phyloP scores from a whole-genome alignment of 2,797 vertebrate species.

The Rhabdophis nuchalis region DNA sequence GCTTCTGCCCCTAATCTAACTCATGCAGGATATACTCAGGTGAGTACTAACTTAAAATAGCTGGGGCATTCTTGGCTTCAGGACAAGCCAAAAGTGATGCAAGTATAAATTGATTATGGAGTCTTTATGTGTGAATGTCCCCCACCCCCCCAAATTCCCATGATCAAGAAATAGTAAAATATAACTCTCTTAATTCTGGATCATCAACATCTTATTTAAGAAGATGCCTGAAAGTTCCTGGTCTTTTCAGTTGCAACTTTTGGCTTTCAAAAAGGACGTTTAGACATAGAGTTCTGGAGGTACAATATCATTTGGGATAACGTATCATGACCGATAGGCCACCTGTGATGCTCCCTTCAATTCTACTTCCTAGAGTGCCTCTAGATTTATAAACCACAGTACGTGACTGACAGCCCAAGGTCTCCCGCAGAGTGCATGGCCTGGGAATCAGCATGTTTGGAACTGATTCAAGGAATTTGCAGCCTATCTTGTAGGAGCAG shows the following conservation, averaged over 20 bases:
- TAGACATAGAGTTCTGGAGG: not conserved
- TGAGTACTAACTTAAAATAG: not conserved
- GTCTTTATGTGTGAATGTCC: not conserved
- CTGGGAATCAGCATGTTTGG: constrained; percentile 57
- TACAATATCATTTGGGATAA: not conserved
- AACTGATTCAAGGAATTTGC: constrained; percentile 70
- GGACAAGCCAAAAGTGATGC: not conserved
- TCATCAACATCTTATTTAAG: not conserved
- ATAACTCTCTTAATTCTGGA: not conserved
- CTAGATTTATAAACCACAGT: constrained; percentile 37
- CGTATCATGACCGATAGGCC: constrained; percentile 42
- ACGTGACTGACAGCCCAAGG: constrained; percentile 53
- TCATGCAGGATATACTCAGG: not conserved
- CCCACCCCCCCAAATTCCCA: too few relatives aligned
- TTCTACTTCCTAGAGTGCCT: not conserved
- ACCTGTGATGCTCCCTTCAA: constrained; percentile 25
- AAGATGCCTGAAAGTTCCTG: not conserved
- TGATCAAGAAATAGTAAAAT: not conserved
- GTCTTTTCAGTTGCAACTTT: not conserved
- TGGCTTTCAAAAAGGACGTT: not conserved
- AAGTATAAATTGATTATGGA: not conserved
- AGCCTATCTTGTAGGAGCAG: constrained; percentile 66
- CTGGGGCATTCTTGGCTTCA: not conserved
- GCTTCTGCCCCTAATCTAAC: not conserved
- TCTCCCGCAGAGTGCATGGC: constrained; percentile 56